phyloP scores from a whole-genome alignment of 2,888 invertebrate species.

The Diploptera punctata region DNA sequence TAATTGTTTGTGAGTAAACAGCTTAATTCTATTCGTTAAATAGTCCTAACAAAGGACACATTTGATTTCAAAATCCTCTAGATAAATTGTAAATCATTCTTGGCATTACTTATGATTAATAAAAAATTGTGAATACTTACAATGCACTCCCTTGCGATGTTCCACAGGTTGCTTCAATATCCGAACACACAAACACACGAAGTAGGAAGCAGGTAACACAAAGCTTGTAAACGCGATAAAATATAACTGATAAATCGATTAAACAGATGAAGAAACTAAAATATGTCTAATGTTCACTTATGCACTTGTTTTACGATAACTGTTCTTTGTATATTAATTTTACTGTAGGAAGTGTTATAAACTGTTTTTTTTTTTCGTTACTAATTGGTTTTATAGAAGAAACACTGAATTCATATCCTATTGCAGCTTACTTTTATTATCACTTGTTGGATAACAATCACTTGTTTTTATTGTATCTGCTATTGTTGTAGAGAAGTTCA shows the following conservation, averaged over 20 bases:
- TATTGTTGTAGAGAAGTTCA: conserved; percentile 4
- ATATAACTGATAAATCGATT: neutral
- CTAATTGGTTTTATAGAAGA: neutral
- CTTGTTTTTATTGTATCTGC: neutral
- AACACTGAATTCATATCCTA: neutral
- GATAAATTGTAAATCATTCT: too few relatives aligned
- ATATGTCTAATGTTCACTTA: neutral
- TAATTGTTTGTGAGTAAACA: too few relatives aligned
- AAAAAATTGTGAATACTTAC: conserved; percentile 39
- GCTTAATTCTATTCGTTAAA: too few relatives aligned
- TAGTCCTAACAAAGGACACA: too few relatives aligned
- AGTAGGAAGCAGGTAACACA: conserved; percentile 3
- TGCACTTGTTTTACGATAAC: neutral
- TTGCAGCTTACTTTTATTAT: neutral
- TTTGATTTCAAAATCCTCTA: too few relatives aligned
- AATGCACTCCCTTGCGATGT: conserved; percentile 43
- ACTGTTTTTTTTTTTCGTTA: neutral
- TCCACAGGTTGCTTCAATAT: conserved; percentile 40
- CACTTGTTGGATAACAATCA: conserved; percentile 6
- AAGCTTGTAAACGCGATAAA: neutral
- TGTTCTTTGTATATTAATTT: neutral
- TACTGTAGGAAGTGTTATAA: neutral
- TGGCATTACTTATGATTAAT: too few relatives aligned
- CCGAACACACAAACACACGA: conserved; percentile 12
- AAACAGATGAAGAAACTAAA: neutral